Evolutionary conservation across 2,113 vertebrate genomes (phyloP).

Genomic region (Amphilophus citrinellus): DNA sequence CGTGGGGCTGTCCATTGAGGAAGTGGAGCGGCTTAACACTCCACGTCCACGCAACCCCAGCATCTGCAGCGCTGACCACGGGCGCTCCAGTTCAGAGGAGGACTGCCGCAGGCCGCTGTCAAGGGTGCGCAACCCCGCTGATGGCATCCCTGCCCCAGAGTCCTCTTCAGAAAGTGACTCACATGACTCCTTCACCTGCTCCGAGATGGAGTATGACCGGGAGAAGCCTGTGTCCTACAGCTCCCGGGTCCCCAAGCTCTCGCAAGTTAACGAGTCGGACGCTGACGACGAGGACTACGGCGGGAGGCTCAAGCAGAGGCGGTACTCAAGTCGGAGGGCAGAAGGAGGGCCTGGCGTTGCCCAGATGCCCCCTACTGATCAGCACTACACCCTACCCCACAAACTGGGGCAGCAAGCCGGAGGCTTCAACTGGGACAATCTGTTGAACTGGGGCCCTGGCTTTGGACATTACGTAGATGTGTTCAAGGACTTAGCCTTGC

Average conservation of each 20-base stretch:
- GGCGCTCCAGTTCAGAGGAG: constrained; percentile 94
- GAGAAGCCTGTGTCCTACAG: constrained; percentile 90
- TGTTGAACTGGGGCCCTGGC: constrained; percentile 98
- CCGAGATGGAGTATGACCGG: constrained; percentile 97
- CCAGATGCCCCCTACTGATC: constrained; percentile 69
- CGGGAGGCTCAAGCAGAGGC: constrained; percentile 88
- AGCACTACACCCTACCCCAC: constrained; percentile 86
- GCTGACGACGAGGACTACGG: constrained; percentile 96
- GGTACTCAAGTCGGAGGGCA: constrained; percentile 91
- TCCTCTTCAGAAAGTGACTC: constrained; percentile 99
- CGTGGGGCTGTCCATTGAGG: constrained; percentile 94
- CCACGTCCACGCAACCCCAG: constrained; percentile 96
- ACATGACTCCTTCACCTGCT: constrained; percentile 99
- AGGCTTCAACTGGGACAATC: constrained; percentile 96
- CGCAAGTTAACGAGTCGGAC: constrained; percentile 97
- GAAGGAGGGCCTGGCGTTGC: constrained; percentile 86
- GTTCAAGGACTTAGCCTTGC: constrained; percentile 95
- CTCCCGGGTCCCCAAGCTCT: constrained; percentile 94
- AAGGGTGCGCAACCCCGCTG: constrained; percentile 92
- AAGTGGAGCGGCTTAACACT: constrained; percentile 97
- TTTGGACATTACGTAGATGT: constrained; percentile 98
- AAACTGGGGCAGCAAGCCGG: constrained; percentile 89
- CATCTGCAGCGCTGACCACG: constrained; percentile 97
- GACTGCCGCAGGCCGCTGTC: constrained; percentile 93
- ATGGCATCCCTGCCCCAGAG: constrained; percentile 93